These are phyloP conservation scores for Entomyzon cyanotis DNA, from an alignment of 2,113 vertebrate species.

Conservation along the genomic window DNA sequence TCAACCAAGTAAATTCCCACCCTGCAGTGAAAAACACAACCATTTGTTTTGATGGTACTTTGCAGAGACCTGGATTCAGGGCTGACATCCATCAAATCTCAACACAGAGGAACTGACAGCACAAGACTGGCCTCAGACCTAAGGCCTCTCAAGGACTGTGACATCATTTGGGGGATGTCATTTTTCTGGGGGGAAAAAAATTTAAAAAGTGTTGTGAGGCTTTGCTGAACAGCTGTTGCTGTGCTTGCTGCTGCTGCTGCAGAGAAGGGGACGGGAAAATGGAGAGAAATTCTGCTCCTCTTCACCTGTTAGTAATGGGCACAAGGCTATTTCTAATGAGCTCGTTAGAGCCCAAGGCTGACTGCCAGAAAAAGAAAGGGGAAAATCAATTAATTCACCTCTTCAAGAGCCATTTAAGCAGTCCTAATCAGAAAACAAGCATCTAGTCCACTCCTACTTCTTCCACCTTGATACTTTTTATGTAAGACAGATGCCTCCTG, in stretches of 20 bases:
- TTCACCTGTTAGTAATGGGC: background rate
- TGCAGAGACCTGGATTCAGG: background rate
- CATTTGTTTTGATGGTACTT: background rate
- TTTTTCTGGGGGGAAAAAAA: rapidly evolving
- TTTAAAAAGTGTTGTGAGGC: background rate
- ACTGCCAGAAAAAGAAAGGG: background rate
- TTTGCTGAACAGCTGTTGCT: background rate
- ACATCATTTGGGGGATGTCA: background rate
- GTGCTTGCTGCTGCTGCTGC: background rate
- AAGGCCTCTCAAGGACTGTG: background rate
- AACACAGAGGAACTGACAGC: background rate
- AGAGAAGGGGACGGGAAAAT: background rate
- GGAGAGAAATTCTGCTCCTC: background rate
- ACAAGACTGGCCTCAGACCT: background rate
- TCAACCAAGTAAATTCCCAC: background rate
- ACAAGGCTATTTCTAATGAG: background rate
- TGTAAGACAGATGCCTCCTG: background rate
- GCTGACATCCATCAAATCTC: background rate
- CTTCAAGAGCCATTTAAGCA: background rate
- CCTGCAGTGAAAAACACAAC: background rate
- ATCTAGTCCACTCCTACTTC: background rate
- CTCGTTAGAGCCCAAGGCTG: background rate
- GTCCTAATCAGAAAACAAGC: background rate
- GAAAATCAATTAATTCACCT: background rate
- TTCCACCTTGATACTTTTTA: background rate